Evolutionary conservation across 2,797 vertebrate species (phyloP).

Genomic region (Cossypha heuglini): DNA sequence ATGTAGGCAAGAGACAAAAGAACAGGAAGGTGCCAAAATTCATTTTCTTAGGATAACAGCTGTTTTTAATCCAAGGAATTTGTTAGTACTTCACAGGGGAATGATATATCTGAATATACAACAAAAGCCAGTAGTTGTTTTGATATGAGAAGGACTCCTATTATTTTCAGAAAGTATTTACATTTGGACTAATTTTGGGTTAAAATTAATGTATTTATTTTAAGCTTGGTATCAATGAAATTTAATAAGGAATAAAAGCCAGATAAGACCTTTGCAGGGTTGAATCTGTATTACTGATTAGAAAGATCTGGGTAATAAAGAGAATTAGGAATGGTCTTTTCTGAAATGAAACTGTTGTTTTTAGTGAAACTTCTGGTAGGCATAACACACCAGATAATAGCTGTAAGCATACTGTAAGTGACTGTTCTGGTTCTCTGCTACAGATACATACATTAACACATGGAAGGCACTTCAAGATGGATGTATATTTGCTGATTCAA

Average conservation of each 20-base stretch:
- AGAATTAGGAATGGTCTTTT: not conserved
- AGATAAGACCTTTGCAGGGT: not conserved
- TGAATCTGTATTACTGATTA: not conserved
- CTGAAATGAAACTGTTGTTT: not conserved
- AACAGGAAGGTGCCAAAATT: not conserved
- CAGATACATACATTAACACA: not conserved
- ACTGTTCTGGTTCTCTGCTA: not conserved
- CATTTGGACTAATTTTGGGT: not conserved
- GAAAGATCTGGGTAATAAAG: not conserved
- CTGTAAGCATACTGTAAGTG: not conserved
- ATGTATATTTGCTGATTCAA: not conserved
- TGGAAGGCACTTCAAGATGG: not conserved
- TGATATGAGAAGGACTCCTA: not conserved
- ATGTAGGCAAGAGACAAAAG: not conserved
- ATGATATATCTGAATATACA: not conserved
- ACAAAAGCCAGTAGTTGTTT: not conserved
- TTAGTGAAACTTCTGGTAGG: not conserved
- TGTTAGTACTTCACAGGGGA: not conserved
- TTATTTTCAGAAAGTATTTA: not conserved
- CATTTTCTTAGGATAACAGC: not conserved
- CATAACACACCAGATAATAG: not conserved
- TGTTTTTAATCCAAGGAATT: not conserved
- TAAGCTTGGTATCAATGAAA: not conserved
- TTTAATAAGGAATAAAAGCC: rapidly evolving
- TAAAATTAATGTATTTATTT: not conserved